A percentile compares a stretch with the other conserved stretches of the same genome.
phyloP scores from a whole-genome alignment of 2,797 vertebrate species.

The Loris lydekkerianus region DNA sequence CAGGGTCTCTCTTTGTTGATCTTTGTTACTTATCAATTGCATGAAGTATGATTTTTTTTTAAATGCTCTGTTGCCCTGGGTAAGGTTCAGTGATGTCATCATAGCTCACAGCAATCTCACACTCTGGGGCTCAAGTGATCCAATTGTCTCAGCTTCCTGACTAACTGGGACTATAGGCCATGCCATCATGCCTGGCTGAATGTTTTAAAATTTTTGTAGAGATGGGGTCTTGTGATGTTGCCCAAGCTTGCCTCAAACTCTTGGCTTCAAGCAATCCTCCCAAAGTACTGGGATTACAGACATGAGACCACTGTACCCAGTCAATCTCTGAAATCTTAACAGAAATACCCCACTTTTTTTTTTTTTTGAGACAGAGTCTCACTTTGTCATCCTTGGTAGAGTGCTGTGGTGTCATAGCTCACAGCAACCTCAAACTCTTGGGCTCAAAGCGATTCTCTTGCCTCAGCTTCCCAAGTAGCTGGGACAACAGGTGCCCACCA shows the following conservation, averaged over 20 bases:
- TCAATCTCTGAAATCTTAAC: conserved; percentile 33
- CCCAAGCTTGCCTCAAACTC: not conserved
- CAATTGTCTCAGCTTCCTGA: not conserved
- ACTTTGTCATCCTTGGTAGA: no score
- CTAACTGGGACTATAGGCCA: not conserved
- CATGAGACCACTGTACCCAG: not conserved
- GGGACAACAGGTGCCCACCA: no score
- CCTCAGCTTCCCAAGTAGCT: no score
- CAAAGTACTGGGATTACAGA: not conserved
- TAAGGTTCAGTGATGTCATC: not conserved
- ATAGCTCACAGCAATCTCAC: not conserved
- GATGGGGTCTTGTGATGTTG: not conserved
- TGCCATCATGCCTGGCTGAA: not conserved
- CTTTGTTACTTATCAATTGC: no score
- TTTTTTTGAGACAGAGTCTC: no score
- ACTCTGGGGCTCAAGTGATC: not conserved
- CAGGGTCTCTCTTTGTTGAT: not conserved
- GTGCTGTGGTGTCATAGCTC: no score
- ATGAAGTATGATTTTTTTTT: no score
- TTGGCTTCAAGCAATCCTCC: not conserved
- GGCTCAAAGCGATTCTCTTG: no score
- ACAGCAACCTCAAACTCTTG: no score
- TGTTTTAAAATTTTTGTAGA: not conserved
- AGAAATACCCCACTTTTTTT: not conserved
- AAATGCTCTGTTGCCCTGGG: not conserved